Base-by-base conservation (phyloP, 2,888 invertebrate genomes). In the Tillus elongatus region DNA sequence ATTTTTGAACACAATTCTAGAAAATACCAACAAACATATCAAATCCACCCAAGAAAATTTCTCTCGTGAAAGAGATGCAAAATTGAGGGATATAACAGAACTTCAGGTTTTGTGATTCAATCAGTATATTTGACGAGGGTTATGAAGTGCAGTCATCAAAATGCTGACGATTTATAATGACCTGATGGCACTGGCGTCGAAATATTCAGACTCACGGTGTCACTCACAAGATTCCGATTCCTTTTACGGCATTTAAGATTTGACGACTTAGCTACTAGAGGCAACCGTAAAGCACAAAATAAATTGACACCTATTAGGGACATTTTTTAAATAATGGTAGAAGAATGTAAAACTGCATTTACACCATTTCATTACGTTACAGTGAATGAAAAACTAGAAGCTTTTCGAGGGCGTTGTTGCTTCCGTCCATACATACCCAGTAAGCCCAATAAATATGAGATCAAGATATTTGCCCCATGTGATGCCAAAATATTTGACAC, bases 341-440 rank as follows among this genome's bases (percentile, higher is more conserved):
- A 40, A 15, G 55, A 55, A 39, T 60, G 54, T 36, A 42, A 50
- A 44, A 40, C 41, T 13, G 42, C 37, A 38, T 52, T 48, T 38
- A 34, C 34, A 37, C 42, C 42, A 30, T 45, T 45, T 16, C 41
- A 47, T 40, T 44, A 44, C 42, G 47, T 56, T 4, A 56, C 50
- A 33, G 40, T 54, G 14, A 54, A 58, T 40, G 56, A 56, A 43
- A 54, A 50, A 47, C 39, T 55, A 15, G 45, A 42, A 37, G 47
- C 41, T 16, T 54, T 56, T 41, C 33, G 52, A 40, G 53, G 51
- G 14, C 39, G 49, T 13, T 59, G 58, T 34, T 27, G 33, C 11
- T 52, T 56, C 45, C 34, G 47, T 14, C 51, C 56, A 41, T 60
- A 56, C 37, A 57, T 58, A 26, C 53, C 56, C 6, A 49, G 48